A percentile compares a stretch with the other conserved stretches of the same genome.
These are phyloP conservation scores for Hemaris fuciformis DNA, from an alignment of 2,888 invertebrate genomes.

Conservation along the genomic window DNA sequence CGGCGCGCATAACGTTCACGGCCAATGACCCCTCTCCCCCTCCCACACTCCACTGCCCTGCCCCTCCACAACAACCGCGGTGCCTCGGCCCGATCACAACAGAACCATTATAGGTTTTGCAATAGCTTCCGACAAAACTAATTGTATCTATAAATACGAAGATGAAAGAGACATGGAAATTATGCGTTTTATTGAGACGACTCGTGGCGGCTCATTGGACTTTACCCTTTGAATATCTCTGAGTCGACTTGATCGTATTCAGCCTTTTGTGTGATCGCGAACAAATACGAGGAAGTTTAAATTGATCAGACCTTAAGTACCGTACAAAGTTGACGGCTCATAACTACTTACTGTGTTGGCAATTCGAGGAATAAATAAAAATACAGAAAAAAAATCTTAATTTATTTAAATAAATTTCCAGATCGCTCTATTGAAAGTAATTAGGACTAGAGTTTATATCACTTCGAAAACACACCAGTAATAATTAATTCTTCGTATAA, in stretches of 20 bases:
- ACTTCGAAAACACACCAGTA: no score
- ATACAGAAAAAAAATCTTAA: no score
- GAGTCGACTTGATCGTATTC: background rate
- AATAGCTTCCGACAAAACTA: background rate
- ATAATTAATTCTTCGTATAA: no score
- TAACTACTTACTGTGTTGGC: no score
- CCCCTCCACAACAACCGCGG: background rate
- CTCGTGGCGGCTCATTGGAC: background rate
- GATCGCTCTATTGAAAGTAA: no score
- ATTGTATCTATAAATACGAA: background rate
- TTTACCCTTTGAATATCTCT: background rate
- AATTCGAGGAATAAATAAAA: no score
- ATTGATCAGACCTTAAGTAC: no score
- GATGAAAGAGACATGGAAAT: background rate
- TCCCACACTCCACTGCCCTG: conserved; percentile 12
- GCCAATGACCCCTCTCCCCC: conserved; percentile 37
- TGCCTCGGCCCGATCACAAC: background rate
- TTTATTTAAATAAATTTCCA: no score
- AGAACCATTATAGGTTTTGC: background rate
- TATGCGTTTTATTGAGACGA: background rate
- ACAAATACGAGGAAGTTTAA: no score
- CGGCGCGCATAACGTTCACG: conserved; percentile 46
- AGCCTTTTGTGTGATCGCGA: background rate
- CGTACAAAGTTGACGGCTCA: no score
- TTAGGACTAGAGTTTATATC: no score